Evolutionary conservation across 2,888 invertebrate genomes (phyloP).

Genomic region (Agrenia bidenticulata): DNA sequence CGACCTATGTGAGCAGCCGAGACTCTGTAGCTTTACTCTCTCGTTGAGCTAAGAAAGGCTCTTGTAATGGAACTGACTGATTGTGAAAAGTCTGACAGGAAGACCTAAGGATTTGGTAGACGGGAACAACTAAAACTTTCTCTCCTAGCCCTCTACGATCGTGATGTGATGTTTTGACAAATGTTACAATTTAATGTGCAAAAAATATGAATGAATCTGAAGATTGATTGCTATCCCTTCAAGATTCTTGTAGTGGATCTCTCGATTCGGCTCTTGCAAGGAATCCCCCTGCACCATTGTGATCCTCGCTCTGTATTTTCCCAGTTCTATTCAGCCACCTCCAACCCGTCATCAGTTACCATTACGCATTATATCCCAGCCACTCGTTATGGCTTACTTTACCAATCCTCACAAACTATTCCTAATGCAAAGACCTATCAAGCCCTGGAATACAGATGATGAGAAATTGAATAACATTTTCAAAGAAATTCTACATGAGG

Average conservation of each 20-base stretch:
- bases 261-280: too few species aligned
- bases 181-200: slow-evolving; percentile 51
- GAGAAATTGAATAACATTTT: slow-evolving; percentile 6
- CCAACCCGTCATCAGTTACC: background rate
- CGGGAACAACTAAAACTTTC: slow-evolving; percentile 5
- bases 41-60: too few species aligned
- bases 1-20: too few species aligned
- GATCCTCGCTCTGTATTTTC: background rate
- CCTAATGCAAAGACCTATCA: background rate
- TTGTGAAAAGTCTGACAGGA: slow-evolving; percentile 7
- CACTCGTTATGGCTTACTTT: background rate
- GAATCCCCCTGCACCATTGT: too few species aligned
- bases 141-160: slow-evolving; percentile 2
- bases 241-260: background rate
- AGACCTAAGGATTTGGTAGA: background rate
- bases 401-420: background rate
- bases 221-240: slow-evolving; percentile 12
- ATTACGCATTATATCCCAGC: background rate
- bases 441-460: background rate
- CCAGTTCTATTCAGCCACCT: background rate
- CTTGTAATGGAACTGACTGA: slow-evolving; percentile 2
- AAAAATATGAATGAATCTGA: slow-evolving; percentile 47
- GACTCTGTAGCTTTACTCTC: too few species aligned
- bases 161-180: slow-evolving; percentile 43
- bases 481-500: background rate